Conservation (phyloP, 2,888 invertebrate species). For the Patella depressa region DNA sequence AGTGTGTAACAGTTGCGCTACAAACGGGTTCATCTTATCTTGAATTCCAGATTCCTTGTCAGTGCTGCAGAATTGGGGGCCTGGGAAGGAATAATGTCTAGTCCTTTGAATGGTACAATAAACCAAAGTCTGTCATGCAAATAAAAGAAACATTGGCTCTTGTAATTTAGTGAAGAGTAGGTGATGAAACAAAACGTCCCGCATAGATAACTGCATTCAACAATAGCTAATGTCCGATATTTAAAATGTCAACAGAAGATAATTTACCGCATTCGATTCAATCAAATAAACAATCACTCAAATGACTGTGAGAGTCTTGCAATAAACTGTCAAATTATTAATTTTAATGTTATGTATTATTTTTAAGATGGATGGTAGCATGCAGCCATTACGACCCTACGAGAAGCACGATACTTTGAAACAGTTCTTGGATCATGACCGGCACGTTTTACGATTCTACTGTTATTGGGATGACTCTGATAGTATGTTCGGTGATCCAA, state of each 20-base stretch:
- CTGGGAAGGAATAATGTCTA: no score
- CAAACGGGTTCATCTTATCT: no score
- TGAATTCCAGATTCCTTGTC: no score
- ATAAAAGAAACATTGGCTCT: no score
- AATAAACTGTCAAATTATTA: background rate
- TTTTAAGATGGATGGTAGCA: conserved; percentile 68
- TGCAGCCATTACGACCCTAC: conserved; percentile 71
- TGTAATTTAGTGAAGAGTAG: no score
- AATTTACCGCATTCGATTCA: background rate
- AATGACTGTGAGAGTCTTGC: background rate
- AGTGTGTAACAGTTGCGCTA: no score
- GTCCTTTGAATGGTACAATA: no score
- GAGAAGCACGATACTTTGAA: conserved; percentile 76
- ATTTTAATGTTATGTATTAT: background rate
- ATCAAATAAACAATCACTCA: background rate
- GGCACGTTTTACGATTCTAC: conserved; percentile 81
- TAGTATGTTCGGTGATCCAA: conserved; percentile 82
- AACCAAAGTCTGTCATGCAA: no score
- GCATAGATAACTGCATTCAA: no score
- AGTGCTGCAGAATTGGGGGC: no score
- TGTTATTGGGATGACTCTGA: conserved; percentile 92
- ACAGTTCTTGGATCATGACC: conserved; percentile 87
- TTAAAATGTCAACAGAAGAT: background rate
- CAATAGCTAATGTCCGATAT: background rate
- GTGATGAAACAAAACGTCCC: no score